These are phyloP conservation scores for Enteromius afrohamiltoni DNA, from an alignment of 2,797 vertebrate species.

Conservation along the genomic window DNA sequence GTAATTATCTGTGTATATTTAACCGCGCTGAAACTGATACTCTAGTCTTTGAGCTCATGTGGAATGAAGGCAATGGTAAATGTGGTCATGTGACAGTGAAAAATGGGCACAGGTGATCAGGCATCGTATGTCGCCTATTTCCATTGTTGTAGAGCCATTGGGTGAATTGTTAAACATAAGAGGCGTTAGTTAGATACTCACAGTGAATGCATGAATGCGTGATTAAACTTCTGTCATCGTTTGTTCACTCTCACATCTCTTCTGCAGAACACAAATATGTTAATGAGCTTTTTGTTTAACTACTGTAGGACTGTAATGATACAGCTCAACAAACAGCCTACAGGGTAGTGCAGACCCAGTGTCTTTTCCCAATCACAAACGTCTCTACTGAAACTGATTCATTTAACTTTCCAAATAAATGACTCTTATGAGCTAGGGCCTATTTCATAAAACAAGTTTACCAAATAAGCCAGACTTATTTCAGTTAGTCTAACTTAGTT, in stretches of 20 bases:
- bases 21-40: constrained; percentile 25
- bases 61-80: constrained; percentile 24
- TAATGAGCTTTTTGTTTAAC: background rate
- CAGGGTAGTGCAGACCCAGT: no score
- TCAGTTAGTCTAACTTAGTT: no score
- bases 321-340: background rate
- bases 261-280: background rate
- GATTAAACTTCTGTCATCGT: background rate
- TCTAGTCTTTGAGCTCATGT: constrained; percentile 7
- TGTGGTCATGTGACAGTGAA: constrained; percentile 35
- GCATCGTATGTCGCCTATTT: constrained; percentile 7
- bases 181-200: background rate
- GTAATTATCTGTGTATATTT: constrained; percentile 20
- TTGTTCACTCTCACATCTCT: background rate
- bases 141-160: constrained; percentile 19
- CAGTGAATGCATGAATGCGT: background rate
- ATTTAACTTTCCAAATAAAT: no score
- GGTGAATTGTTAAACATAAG: background rate
- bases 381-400: no score
- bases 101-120: constrained; percentile 31
- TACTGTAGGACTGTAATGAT: background rate
- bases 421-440: no score
- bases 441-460: no score
- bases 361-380: no score
- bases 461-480: no score